Evolutionary conservation across 1,140 invertebrate species (phyloP), one percentile per base, ranked within the genome.

Genomic region (Campoletis sonorensis): DNA sequence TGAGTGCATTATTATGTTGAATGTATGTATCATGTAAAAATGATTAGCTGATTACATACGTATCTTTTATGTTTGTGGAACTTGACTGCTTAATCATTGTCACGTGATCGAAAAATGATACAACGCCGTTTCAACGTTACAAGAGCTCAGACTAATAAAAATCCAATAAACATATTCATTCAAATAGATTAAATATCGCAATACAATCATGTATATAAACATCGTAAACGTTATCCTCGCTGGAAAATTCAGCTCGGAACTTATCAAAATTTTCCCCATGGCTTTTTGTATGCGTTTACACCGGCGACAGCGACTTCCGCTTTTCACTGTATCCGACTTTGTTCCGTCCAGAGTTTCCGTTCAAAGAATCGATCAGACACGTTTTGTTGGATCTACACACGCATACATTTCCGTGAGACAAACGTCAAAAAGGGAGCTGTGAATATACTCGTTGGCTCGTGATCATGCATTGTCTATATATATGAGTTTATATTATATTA

Each of bases 281-380:
- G 11, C n/a, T 23, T 26, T 64, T 26, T 23, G 21, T 23, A 64
- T 64, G 2, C n/a, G 23, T 64, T 8, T 70, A 70, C 13, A 70
- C 67, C 67, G 67, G 67, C 67, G 67, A 70, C 67, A 15, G 27
- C 30, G 67, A 70, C 67, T 70, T 70, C 67, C 67, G 67, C 13
- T 70, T 70, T 70, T 33, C 67, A 18, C 67, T 70, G 11, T 70
- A 70, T 11, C 13, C 54, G 67, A 15, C 27, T 70, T 10, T 70
- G 26, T 33, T 33, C 67, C 18, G 15, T 21, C 21, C 61, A 2
- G 61, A 64, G 61, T 64, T 64, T 64, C 23, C 23, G 61, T 64
- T 64, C 30, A 70, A 70, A 70, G 67, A 70, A 70, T 70, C 67
- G 67, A 70, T 70, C 67, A 30, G 67, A 70, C 67, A 70, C 30